Percentiles rank a stretch among this genome's conserved stretches.
These are phyloP conservation scores for Sceloporus undulatus DNA, from an alignment of 2,113 vertebrate species.

Conservation along the genomic window DNA sequence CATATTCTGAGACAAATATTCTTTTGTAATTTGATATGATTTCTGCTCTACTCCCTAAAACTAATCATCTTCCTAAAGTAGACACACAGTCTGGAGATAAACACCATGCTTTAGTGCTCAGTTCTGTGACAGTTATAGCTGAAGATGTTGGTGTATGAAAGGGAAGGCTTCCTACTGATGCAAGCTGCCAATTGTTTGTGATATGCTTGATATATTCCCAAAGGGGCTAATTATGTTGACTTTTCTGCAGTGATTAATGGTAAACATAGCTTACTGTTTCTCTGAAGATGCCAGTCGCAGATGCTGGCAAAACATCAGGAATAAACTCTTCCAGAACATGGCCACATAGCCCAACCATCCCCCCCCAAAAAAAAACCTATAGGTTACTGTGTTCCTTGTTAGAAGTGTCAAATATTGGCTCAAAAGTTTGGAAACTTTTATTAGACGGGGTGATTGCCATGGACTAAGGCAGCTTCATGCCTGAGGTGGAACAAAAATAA, in stretches of 20 bases:
- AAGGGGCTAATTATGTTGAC: neutral
- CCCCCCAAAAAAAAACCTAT: too few relatives aligned
- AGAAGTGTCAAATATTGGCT: neutral
- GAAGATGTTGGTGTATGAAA: neutral
- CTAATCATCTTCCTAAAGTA: neutral
- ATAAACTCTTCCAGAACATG: too few relatives aligned
- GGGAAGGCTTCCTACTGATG: neutral
- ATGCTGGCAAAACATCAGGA: too few relatives aligned
- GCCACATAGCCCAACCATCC: too few relatives aligned
- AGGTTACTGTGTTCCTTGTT: neutral
- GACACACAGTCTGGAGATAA: neutral
- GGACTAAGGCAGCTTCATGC: neutral
- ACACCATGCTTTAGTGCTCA: neutral
- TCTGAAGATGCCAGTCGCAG: too few relatives aligned
- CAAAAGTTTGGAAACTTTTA: neutral
- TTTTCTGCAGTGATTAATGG: neutral
- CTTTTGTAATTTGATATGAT: neutral
- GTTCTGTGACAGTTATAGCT: neutral
- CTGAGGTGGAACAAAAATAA: neutral
- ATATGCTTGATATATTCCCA: neutral
- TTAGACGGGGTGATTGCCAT: neutral
- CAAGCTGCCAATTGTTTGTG: neutral
- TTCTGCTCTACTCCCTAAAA: neutral
- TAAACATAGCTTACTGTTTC: neutral
- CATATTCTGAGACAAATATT: neutral